A percentile compares a stretch with the other conserved stretches of the same genome.
Conservation (phyloP, 2,797 vertebrate genomes). For the Champsocephalus gunnari region DNA sequence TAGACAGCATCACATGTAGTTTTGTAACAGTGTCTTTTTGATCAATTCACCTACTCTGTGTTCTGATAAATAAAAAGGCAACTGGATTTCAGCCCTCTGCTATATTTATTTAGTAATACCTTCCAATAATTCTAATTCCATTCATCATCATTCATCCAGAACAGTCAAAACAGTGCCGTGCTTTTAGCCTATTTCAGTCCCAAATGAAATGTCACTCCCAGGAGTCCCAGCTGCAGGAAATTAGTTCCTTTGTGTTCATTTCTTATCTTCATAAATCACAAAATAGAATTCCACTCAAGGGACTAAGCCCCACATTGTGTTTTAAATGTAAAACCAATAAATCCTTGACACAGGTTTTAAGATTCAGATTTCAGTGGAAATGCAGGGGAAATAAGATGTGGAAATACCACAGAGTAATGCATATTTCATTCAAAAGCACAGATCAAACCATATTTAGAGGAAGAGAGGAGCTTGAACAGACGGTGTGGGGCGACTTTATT, state of each 20-base stretch:
- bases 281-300: slow-evolving; percentile 54
- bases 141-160: slow-evolving; percentile 45
- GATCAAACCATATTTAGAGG: slow-evolving; percentile 62
- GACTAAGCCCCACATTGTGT: slow-evolving; percentile 32
- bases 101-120: not conserved
- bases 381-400: slow-evolving; percentile 61
- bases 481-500: slow-evolving; percentile 9
- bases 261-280: slow-evolving; percentile 63
- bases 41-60: slow-evolving; percentile 16
- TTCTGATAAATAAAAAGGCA: slow-evolving; percentile 23
- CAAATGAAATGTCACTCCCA: slow-evolving; percentile 57
- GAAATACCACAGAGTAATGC: slow-evolving; percentile 73
- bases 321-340: slow-evolving; percentile 73
- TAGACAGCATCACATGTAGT: not conserved
- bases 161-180: slow-evolving; percentile 29
- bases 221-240: slow-evolving; percentile 55
- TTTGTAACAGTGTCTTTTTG: slow-evolving; percentile 2
- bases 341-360: slow-evolving; percentile 63
- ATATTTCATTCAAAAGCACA: slow-evolving; percentile 75
- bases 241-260: slow-evolving; percentile 57
- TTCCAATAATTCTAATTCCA: slow-evolving; percentile 29
- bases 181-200: slow-evolving; percentile 52
- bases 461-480: slow-evolving; percentile 31
- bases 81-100: not conserved
- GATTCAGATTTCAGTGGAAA: slow-evolving; percentile 64